Base-by-base conservation (phyloP, 2,113 vertebrate species). In the Porphyrio hochstetteri region DNA sequence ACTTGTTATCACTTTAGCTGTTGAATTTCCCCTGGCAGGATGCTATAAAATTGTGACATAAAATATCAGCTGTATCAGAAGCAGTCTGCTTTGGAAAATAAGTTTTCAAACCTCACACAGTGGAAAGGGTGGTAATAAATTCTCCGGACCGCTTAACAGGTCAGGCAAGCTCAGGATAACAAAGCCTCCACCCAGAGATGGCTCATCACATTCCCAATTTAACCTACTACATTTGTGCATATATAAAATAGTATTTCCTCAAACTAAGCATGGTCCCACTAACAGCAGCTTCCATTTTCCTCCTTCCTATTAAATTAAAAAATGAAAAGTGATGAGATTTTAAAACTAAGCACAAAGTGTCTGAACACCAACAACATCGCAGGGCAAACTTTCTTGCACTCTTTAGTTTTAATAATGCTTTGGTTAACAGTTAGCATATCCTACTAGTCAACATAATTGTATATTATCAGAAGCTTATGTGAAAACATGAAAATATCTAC, bases 361-460 rank as follows among this genome's bases (percentile, higher is more conserved):
- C 24, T 92, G 40, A 78, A 85, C 29, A 82, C 33, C 25, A 79
- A 33, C n/a, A 55, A 11, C 23, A 70, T 9, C 86, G n/a, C 38
- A 78, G 44, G 29, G 24, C 25, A 81, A 94, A 75, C 23, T 90
- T 93, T 90, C n/a, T 75, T 65, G 55, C 53, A 2, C n/a, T 85
- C 56, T 94, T 84, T 77, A 63, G 33, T 53, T 90, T 95, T 94
- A 88, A 83, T 87, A 89, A 63, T 50, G 4, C 31, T 95, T 96
- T 94, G 31, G 48, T 93, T 56, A 92, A 68, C 11, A 83, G 53
- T 74, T 56, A 78, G 16, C 24, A 64, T 48, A 91, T 57, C 19
- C 59, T 90, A 72, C 90, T 69, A 89, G 88, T 28, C 23, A 61
- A 74, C 92, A 81, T 64, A 95, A 63, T 16, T 68, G 24, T 56